Base-by-base conservation (phyloP, 2,888 invertebrate genomes). In the Hesperia comma region DNA sequence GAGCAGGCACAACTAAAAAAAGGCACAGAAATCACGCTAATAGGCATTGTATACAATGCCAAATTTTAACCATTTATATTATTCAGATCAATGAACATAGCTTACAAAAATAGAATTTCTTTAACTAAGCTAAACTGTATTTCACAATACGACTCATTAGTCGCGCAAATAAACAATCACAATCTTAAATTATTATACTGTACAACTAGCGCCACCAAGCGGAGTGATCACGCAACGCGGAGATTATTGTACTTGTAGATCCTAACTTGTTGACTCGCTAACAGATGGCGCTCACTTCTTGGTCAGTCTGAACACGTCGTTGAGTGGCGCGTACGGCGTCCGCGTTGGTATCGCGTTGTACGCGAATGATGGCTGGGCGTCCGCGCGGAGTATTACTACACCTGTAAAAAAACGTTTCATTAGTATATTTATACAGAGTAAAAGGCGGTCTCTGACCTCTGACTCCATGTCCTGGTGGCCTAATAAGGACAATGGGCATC, bases 351-450 rank as follows among this genome's bases (percentile, higher is more conserved):
- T 91, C 43, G 89, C 83, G 76, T 93, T 92, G 82, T 84, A 93
- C 0, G 86, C 84, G 72, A 82, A 92, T 0, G 90, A 77, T 0
- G 94, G 93, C 81, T 96, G 96, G 21, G 96, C 95, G 83, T 97
- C 96, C 12, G 96, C 97, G 77, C 96, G 94, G 61, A 97, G 92
- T 79, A 97, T 97, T 61, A 97, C 97, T 72, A 97, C 97, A 83
- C 95, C 95, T 95, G 86, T 71, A 21, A 15, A 49, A 54, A 53
- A 37, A 0, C 10, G 12, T 26, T 26, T 26, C 3, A 26, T 26
- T 26, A 26, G 26, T 5, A 26, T 5, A 26, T 26, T 26, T 26
- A n/a, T n/a, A n/a, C n/a, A n/a, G n/a, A n/a, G n/a, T n/a, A n/a
- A n/a, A n/a, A n/a, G n/a, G n/a, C n/a, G n/a, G n/a, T n/a, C n/a